phyloP scores from a whole-genome alignment of 1,140 invertebrate genomes.

The Pogonomyrmex californicus region DNA sequence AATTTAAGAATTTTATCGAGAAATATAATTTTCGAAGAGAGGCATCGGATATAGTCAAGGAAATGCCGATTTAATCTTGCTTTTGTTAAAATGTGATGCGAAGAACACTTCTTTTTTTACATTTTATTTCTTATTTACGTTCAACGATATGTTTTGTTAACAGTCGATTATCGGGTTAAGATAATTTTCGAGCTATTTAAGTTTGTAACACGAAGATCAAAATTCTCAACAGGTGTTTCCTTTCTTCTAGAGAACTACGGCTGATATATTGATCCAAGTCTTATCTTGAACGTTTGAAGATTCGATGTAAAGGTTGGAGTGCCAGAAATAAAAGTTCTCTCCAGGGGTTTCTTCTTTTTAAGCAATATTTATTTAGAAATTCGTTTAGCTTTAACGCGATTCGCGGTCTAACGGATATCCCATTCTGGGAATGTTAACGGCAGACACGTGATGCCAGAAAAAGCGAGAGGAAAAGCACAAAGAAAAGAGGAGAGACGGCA shows the following conservation, averaged over 20 bases:
- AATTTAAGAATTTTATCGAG: constrained; percentile 31
- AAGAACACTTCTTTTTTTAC: neutral
- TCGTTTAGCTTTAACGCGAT: neutral
- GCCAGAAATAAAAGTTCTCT: neutral
- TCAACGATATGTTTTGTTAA: neutral
- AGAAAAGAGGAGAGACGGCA: constrained; percentile 62
- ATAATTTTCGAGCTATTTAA: constrained; percentile 9
- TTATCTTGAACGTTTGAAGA: neutral
- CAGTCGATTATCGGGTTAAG: neutral
- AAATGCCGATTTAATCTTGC: neutral
- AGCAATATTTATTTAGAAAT: neutral
- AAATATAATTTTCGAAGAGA: neutral
- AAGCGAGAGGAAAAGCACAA: neutral
- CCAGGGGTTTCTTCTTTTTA: neutral
- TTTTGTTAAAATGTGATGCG: neutral
- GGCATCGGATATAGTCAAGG: neutral
- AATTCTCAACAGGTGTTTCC: neutral
- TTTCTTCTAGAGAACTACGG: neutral
- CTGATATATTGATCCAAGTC: neutral
- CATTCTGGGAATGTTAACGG: neutral
- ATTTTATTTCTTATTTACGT: neutral
- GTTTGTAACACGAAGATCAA: neutral
- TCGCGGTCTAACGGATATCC: neutral
- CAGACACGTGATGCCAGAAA: neutral
- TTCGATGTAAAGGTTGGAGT: neutral